phyloP scores from a whole-genome alignment of 2,113 vertebrate genomes.

The Lampris incognitus region DNA sequence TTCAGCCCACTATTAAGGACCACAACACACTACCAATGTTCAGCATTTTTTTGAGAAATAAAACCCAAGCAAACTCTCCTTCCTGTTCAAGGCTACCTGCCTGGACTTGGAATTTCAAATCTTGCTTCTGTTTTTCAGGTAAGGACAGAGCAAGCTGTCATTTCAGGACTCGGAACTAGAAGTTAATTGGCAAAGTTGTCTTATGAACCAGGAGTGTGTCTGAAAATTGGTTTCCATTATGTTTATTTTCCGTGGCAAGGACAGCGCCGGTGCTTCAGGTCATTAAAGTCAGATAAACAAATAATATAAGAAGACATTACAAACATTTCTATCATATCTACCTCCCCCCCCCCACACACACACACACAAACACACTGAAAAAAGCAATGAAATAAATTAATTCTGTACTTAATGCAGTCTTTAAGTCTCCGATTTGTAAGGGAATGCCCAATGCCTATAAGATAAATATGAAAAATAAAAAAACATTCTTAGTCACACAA shows the following conservation, averaged over 20 bases:
- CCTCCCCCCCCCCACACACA: no score
- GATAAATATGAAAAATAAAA: no score
- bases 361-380: no score
- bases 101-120: neutral
- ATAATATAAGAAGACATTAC: neutral
- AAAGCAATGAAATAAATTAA: no score
- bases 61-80: neutral
- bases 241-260: neutral
- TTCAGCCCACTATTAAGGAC: neutral
- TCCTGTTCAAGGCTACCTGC: neutral
- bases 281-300: constrained; percentile 5
- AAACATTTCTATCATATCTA: no score
- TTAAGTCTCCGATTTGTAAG: no score
- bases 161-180: neutral
- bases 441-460: no score
- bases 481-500: no score
- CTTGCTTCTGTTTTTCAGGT: neutral
- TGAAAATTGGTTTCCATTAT: neutral
- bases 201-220: neutral
- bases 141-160: neutral
- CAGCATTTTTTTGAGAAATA: neutral
- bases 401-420: no score
- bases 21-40: neutral
- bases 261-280: neutral
- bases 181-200: constrained; percentile 14